A percentile compares a stretch with the other conserved stretches of the same genome.
Conservation (phyloP, 92 coral and sea anemone genomes). For the Meandrina meandrites region DNA sequence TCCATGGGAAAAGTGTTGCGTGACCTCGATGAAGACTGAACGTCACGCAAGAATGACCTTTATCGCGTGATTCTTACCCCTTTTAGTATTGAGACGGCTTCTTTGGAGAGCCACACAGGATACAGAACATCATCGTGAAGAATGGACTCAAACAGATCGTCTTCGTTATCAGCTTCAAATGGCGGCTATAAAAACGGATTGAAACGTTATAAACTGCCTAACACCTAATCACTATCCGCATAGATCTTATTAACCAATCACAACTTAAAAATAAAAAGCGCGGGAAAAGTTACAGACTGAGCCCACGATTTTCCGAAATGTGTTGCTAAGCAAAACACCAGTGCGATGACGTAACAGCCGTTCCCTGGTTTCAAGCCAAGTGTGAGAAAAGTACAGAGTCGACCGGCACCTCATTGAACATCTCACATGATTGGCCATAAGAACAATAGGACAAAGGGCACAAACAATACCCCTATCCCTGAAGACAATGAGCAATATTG, state of each 20-base stretch:
- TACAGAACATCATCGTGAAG: slow-evolving; percentile 94
- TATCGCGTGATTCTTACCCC: slow-evolving; percentile 68
- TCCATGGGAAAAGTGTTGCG: neutral
- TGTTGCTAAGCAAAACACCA: neutral
- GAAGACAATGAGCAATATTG: too few species aligned
- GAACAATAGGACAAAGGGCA: too few species aligned
- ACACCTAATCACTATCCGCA: neutral
- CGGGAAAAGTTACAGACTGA: neutral
- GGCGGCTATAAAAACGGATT: slow-evolving; percentile 69
- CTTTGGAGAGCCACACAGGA: slow-evolving; percentile 97
- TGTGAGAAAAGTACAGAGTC: too few species aligned
- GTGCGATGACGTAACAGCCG: neutral
- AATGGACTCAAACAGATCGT: slow-evolving; percentile 92
- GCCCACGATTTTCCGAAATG: neutral
- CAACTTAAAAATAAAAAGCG: neutral
- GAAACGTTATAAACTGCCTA: neutral
- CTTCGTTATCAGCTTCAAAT: slow-evolving; percentile 98
- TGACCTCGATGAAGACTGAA: neutral
- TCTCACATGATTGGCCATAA: too few species aligned
- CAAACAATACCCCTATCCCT: too few species aligned
- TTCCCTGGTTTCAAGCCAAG: too few species aligned
- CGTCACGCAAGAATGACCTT: neutral
- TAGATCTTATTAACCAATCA: neutral
- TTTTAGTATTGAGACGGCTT: slow-evolving; percentile 92
- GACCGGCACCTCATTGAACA: too few species aligned